Base-by-base conservation (phyloP, 1,140 invertebrate genomes). In the Cydia fagiglandana region DNA sequence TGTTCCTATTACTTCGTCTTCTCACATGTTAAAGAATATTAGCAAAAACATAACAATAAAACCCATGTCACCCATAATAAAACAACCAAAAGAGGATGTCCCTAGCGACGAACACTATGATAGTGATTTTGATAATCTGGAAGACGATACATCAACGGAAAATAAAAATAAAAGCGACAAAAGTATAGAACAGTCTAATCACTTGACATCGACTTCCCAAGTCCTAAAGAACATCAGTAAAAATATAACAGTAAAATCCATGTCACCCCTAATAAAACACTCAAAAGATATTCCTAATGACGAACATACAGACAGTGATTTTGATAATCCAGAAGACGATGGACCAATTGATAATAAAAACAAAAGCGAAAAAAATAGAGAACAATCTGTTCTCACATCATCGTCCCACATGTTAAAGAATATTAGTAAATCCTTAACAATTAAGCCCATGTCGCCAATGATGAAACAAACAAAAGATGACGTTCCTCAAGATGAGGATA, bases 21-120 rank as follows among this genome's bases (percentile, higher is more conserved):
- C 66, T 38, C n/a, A 70, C 6, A 15, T 78, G 13, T 79, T 86
- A 64, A 84, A 82, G 80, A 83, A 81, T 64, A 73, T 87, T 73
- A 79, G 76, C 64, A 85, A 84, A 77, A 80, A 86, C 76, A 77
- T 87, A n/a, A 84, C 83, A 68, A 75, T 87, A 3, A 86, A 86
- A 80, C 73, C 84, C 17, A 53, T 80, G 56, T 30, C 78, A 68
- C 75, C 79, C 68, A 64, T 80, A 20, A 70, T 77, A 68, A 80
- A 75, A 70, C 50, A 50, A 17, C 76, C 66, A 78, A 75, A 80
- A 34, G 64, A 77, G 64, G 77, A 81, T 30, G 53, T n/a, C n/a
- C 61, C 64, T 50, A 53, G 53, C 50, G 47, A 83, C 70, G 70
- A 75, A 68, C 68, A 75, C 38, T 41, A 61, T 76, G 45, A 68